Base-by-base conservation (phyloP, 2,888 invertebrate genomes). In the Hypomecis punctinalis region DNA sequence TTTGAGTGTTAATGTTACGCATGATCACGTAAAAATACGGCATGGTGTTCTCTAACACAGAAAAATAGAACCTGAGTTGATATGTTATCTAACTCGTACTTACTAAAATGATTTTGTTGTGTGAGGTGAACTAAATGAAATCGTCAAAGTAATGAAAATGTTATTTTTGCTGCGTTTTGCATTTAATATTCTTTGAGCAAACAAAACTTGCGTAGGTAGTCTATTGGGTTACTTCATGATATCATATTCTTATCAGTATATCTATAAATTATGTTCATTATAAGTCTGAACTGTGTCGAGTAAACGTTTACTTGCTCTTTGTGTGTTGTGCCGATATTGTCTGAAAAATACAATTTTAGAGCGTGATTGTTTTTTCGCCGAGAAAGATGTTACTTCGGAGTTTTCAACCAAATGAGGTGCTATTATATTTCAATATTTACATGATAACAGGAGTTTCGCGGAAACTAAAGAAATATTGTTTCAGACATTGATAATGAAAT, bases 261-360 rank as follows among this genome's bases (percentile, higher is more conserved):
- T 89, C 88, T 85, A 86, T 85, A 86, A 85, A 84, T 85, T 82
- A 75, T 83, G 79, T 85, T 90, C 84, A 89, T 82, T 88, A 85
- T 80, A 80, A 81, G 75, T 77, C 75, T 81, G 78, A 80, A 79
- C 76, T 79, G 81, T 82, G 81, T 76, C 81, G 83, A 77, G 82
- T 75, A 80, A 86, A 85, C 86, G 85, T 80, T 82, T 81, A 75
- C 79, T 78, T 75, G 79, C 73, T 81, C 74, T 75, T 74, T 76
- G 75, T 73, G 67, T 60, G 54, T 69, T 67, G 70, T 59, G 67
- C 59, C 60, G 69, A 62, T 52, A 67, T 71, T 70, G 63, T 71
- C 64, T 68, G 61, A 59, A 59, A 53, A 64, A 57, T 40, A 48
- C 35, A 40, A 61, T 47, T 56, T 53, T 62, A 11, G 7, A 55